Percentiles rank a stretch among this genome's conserved stretches.
These are phyloP conservation scores for Nothobranchius furzeri DNA, from an alignment of 2,113 vertebrate genomes.

Conservation along the genomic window DNA sequence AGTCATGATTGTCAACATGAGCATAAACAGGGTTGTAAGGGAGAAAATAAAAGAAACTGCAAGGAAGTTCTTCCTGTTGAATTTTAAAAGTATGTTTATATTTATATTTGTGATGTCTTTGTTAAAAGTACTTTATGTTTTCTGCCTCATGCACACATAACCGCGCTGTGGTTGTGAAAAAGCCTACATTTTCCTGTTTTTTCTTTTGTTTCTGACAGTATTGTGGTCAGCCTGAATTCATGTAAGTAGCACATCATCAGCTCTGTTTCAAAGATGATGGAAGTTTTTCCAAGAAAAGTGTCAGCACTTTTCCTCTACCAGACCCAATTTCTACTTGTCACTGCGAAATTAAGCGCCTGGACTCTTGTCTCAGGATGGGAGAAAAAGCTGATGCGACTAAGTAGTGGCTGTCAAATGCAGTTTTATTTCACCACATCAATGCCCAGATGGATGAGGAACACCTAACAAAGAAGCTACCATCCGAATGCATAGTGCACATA, in stretches of 20 bases:
- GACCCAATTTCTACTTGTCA: slow-evolving; percentile 20
- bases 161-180: not conserved
- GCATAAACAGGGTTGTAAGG: no score
- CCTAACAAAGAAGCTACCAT: slow-evolving; percentile 9
- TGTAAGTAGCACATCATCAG: slow-evolving; percentile 10
- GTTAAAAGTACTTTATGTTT: slow-evolving; percentile 5
- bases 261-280: slow-evolving; percentile 11
- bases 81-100: no score
- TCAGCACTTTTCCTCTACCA: slow-evolving; percentile 30
- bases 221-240: slow-evolving; percentile 27
- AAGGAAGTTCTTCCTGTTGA: no score
- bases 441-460: not conserved
- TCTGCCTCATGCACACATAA: not conserved
- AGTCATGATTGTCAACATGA: not conserved
- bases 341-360: slow-evolving; percentile 13
- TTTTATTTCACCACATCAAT: slow-evolving; percentile 16
- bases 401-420: not conserved
- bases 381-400: slow-evolving; percentile 17
- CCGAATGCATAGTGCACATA: not conserved
- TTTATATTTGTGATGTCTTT: not conserved
- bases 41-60: no score
- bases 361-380: not conserved
- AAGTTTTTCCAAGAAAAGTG: slow-evolving; percentile 14
- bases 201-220: not conserved
- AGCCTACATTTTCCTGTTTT: not conserved